Percentiles rank a stretch among this genome's conserved stretches.
Evolutionary conservation across 2,113 vertebrate species (phyloP).

Genomic region (Otocyon megalotis): DNA sequence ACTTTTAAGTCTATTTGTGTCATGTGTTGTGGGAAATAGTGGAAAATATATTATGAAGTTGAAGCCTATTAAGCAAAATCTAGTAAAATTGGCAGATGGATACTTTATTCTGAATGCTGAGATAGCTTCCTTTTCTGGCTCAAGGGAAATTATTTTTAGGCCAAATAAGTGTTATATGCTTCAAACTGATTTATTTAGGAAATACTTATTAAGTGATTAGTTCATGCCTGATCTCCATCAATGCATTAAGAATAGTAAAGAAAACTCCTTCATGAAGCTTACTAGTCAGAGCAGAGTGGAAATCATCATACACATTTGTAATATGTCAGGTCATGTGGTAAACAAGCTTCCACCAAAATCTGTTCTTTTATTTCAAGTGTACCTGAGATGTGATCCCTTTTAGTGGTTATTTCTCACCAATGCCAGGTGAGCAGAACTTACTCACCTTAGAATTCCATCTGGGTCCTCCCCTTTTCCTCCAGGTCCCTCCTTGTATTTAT

Average conservation of each 20-base stretch:
- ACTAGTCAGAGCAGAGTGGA: not conserved
- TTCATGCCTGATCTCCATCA: not conserved
- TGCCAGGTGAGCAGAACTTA: not conserved
- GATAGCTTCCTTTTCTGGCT: not conserved
- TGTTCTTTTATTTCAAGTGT: not conserved
- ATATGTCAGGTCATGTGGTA: not conserved
- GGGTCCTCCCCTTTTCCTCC: not conserved
- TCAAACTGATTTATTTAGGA: not conserved
- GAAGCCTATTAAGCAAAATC: conserved; percentile 29
- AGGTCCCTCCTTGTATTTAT: not conserved
- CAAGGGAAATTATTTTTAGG: conserved; percentile 22
- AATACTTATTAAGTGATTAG: not conserved
- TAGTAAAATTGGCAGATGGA: not conserved
- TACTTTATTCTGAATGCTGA: not conserved
- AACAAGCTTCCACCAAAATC: not conserved
- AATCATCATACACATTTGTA: not conserved
- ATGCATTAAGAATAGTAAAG: not conserved
- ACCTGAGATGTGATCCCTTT: not conserved
- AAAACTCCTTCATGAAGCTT: not conserved
- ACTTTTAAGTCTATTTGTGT: not conserved
- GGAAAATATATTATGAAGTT: conserved; percentile 3
- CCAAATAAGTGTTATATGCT: not conserved
- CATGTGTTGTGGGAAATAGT: not conserved
- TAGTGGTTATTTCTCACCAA: not conserved
- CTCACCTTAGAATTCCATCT: not conserved